phyloP scores from a whole-genome alignment of 1,140 invertebrate species.

The Spodoptera frugiperda region DNA sequence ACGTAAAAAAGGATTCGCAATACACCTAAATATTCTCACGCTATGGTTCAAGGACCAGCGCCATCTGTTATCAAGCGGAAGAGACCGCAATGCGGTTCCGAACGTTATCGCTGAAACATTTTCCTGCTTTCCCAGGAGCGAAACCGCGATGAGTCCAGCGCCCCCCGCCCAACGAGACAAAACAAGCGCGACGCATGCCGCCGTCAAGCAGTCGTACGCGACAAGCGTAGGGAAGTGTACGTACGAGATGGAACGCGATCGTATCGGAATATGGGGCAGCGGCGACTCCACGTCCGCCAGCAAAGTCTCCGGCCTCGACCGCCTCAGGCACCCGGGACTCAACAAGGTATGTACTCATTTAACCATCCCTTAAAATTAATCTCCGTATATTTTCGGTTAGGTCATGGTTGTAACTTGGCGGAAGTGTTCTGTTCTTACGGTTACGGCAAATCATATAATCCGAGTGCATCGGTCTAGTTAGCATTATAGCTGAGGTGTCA shows the following conservation, averaged over 20 bases:
- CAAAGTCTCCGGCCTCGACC: conserved; percentile 90
- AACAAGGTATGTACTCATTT: conserved; percentile 89
- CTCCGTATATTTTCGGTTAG: conserved; percentile 63
- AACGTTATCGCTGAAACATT: conserved; percentile 75
- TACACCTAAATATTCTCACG: conserved; percentile 40
- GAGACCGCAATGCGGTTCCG: conserved; percentile 68
- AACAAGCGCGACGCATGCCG: conserved; percentile 64
- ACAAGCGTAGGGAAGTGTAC: conserved; percentile 67
- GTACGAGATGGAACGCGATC: conserved; percentile 87
- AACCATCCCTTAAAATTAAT: conserved; percentile 43
- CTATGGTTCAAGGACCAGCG: conserved; percentile 57
- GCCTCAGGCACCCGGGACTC: conserved; percentile 90
- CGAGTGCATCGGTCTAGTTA: conserved; percentile 38
- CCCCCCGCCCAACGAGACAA: conserved; percentile 78
- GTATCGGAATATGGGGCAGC: conserved; percentile 88
- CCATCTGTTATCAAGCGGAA: conserved; percentile 78
- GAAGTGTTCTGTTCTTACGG: conserved; percentile 58
- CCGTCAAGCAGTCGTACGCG: conserved; percentile 72
- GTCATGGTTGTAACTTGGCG: conserved; percentile 69
- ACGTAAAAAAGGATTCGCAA: too few relatives aligned
- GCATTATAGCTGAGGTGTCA: not conserved
- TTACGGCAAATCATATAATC: conserved; percentile 52
- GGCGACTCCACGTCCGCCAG: conserved; percentile 84
- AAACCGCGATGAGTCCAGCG: conserved; percentile 78
- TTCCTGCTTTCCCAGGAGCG: conserved; percentile 84